Percentiles rank a stretch among this genome's conserved stretches.
Conservation (phyloP, 1,140 invertebrate species). For the Rhagoletis pomonella region DNA sequence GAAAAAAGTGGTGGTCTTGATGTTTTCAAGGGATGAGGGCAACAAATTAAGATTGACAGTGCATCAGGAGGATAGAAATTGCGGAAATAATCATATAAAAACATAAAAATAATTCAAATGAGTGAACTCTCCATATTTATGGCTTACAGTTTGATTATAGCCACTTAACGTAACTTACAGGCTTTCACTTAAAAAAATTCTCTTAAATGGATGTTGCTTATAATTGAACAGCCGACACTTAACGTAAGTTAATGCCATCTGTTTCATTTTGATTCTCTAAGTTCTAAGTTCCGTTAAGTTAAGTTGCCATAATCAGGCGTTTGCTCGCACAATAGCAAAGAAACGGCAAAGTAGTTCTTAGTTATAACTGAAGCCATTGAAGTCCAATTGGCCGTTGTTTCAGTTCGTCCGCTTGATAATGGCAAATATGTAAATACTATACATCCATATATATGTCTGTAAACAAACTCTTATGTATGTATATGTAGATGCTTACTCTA, state of each 20-base stretch:
- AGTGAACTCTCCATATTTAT: neutral
- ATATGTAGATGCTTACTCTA: neutral
- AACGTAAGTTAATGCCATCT: too few relatives aligned
- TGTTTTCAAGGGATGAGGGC: neutral
- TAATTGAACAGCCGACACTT: too few relatives aligned
- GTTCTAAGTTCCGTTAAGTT: too few relatives aligned
- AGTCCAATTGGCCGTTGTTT: constrained; percentile 45
- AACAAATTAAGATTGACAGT: constrained; percentile 55
- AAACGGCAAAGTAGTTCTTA: neutral
- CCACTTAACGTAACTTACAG: too few relatives aligned
- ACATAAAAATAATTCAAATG: constrained; percentile 43
- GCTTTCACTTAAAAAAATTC: too few relatives aligned
- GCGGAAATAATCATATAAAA: constrained; percentile 11
- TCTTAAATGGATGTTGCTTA: too few relatives aligned
- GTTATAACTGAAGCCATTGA: neutral
- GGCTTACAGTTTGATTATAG: too few relatives aligned
- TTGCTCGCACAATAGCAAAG: neutral
- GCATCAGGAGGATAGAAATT: neutral
- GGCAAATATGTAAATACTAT: neutral
- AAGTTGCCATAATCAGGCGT: too few relatives aligned
- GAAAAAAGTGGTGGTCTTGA: neutral
- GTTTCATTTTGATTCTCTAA: too few relatives aligned
- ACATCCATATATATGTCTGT: neutral
- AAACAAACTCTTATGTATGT: neutral
- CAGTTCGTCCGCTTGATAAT: constrained; percentile 50